A percentile compares a stretch with the other conserved stretches of the same genome.
Conservation (phyloP, 2,888 invertebrate species). For the Lamproptera curius region DNA sequence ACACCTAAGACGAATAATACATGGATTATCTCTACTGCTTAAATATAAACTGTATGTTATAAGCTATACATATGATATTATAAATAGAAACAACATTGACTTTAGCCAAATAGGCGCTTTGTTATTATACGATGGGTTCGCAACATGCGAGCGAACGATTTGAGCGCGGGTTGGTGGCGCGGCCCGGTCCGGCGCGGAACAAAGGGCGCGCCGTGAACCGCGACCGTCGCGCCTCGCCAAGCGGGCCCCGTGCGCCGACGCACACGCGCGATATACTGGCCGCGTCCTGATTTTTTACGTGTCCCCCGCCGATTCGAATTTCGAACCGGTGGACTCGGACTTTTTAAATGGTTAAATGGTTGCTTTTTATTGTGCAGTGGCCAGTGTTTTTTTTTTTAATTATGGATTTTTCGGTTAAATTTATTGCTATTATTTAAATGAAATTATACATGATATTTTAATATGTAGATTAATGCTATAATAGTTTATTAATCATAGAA, state of each 20-base stretch:
- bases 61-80: too few species aligned
- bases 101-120: too few species aligned
- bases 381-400: neutral
- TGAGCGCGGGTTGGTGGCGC: slow-evolving; percentile 20
- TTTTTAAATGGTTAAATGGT: neutral
- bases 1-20: too few species aligned
- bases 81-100: too few species aligned
- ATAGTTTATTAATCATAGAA: too few species aligned
- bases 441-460: neutral
- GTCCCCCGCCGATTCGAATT: slow-evolving; percentile 6
- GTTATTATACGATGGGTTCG: too few species aligned
- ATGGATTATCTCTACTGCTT: too few species aligned
- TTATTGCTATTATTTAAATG: too few species aligned
- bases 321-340: slow-evolving; percentile 3
- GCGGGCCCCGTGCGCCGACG: slow-evolving; percentile 37
- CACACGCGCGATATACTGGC: slow-evolving; percentile 24
- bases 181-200: slow-evolving; percentile 64
- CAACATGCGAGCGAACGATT: slow-evolving; percentile 11
- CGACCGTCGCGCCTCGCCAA: slow-evolving; percentile 66
- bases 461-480: too few species aligned
- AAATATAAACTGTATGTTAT: too few species aligned
- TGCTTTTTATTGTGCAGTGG: neutral
- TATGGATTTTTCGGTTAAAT: too few species aligned
- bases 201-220: slow-evolving; percentile 77
- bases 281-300: slow-evolving; percentile 4